Base-by-base conservation (phyloP, 2,888 invertebrate species). In the Netelia virgata region DNA sequence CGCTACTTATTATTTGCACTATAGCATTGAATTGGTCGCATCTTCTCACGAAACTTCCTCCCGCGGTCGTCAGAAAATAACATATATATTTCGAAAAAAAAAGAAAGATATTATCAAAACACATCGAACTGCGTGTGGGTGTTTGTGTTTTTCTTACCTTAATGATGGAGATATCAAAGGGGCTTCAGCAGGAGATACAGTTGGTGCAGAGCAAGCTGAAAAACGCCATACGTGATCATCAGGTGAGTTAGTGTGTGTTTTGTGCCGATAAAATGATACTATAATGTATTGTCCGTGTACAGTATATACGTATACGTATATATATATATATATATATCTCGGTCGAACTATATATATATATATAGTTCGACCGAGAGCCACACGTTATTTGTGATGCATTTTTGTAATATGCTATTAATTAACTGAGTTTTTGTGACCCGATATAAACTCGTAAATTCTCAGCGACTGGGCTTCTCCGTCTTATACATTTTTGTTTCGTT, bases 191-290 rank as follows among this genome's bases (percentile, higher is more conserved):
- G 93, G 95, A 95, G 90, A 95, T 96, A 92, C 94, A 95, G 82
- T 94, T 94, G 93, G 95, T 95, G 86, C 96, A 96, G 92, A 94
- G 94, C 81, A 95, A 95, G 90, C 94, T 96, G 90, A 95, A 95
- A 94, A 95, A 95, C 91, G 95, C 96, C 85, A 95, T 96, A 90
- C 94, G 95, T 90, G 94, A 95, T 92, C 96, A 96, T 94, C 95
- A 96, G 95, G 96, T 95, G 92, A 93, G 93, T 92, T 20, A 50
- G 63, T 47, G 61, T 63, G 61, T 53, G 61, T 82, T 61, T 10
- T 55, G 16, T 23, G 20, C 20, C 11, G 36, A 53, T 55, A 50
- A 20, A 64, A 53, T 18, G 20, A 53, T 53, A 55, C 43, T 16
- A 41, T 16, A 57, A 59, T 36, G 18, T 69, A 77, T 57, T 43